These are phyloP conservation scores for Decapterus maruadsi DNA, from an alignment of 2,797 vertebrate species.

Conservation along the genomic window DNA sequence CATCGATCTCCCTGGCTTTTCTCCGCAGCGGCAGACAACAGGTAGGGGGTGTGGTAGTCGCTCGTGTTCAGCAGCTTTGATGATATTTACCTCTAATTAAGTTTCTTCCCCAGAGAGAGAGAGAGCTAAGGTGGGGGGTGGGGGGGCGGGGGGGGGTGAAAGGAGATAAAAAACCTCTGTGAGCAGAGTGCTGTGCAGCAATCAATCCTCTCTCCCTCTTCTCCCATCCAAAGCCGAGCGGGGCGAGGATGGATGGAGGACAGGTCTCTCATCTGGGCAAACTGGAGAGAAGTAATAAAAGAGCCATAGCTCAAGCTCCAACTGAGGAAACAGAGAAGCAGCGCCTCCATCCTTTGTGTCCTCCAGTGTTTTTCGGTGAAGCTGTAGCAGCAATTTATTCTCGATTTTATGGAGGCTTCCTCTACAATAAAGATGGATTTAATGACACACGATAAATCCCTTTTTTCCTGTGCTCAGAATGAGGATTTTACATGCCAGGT, in stretches of 20 bases:
- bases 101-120: constrained; percentile 81
- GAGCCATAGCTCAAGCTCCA: constrained; percentile 73
- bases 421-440: constrained; percentile 66
- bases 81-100: constrained; percentile 90
- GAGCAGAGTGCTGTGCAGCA: constrained; percentile 75
- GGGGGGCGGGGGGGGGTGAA: constrained; percentile 72
- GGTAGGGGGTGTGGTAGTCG: constrained; percentile 72
- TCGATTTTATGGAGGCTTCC: constrained; percentile 54
- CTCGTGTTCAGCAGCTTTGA: constrained; percentile 78
- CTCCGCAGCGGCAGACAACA: constrained; percentile 63
- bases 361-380: constrained; percentile 67
- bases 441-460: constrained; percentile 60
- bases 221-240: constrained; percentile 58
- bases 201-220: constrained; percentile 79
- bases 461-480: constrained; percentile 46
- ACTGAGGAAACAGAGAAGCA: constrained; percentile 68
- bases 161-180: constrained; percentile 79
- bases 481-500: constrained; percentile 60
- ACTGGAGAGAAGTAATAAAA: constrained; percentile 80
- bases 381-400: constrained; percentile 63
- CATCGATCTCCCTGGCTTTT: constrained; percentile 74
- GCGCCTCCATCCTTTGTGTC: constrained; percentile 70
- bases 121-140: constrained; percentile 69
- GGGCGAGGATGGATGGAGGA: constrained; percentile 70
- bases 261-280: constrained; percentile 73